Evolutionary conservation across 2,888 invertebrate genomes (phyloP).

Genomic region (Cyrtodaria siliqua): DNA sequence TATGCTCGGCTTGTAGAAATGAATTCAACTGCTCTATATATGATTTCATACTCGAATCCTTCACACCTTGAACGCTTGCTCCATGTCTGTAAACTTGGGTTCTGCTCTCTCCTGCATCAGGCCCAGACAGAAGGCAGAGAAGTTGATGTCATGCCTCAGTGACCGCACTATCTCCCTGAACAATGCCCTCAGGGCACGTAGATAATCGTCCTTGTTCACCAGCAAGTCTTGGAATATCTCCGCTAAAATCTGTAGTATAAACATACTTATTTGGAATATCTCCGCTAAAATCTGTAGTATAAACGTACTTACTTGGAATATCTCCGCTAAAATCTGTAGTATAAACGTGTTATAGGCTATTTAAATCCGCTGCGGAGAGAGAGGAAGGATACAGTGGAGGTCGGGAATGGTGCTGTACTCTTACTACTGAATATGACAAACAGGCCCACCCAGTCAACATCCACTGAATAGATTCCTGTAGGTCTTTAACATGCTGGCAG

Average conservation of each 20-base stretch:
- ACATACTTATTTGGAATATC: slow-evolving; percentile 88
- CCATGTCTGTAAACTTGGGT: slow-evolving; percentile 83
- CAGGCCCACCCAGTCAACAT: too few relatives aligned
- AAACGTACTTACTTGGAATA: slow-evolving; percentile 88
- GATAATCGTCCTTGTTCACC: slow-evolving; percentile 92
- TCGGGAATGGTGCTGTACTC: too few relatives aligned
- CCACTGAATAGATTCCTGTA: too few relatives aligned
- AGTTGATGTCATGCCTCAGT: slow-evolving; percentile 92
- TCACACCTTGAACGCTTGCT: slow-evolving; percentile 82
- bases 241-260: slow-evolving; percentile 83
- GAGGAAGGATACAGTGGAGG: too few relatives aligned
- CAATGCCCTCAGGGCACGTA: slow-evolving; percentile 94
- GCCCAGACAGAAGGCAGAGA: slow-evolving; percentile 92
- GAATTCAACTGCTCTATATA: too few relatives aligned
- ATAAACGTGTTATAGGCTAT: too few relatives aligned
- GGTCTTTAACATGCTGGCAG: too few relatives aligned
- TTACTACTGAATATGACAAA: too few relatives aligned
- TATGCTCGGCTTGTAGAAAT: too few relatives aligned
- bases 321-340: slow-evolving; percentile 85
- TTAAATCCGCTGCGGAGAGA: too few relatives aligned
- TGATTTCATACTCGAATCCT: too few relatives aligned
- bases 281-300: slow-evolving; percentile 85
- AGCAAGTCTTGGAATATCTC: slow-evolving; percentile 91
- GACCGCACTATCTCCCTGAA: slow-evolving; percentile 95
- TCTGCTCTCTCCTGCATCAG: slow-evolving; percentile 88